Percentiles rank a stretch among this genome's conserved stretches.
Conservation (phyloP, 1,140 invertebrate species). For the Linepithema humile region DNA sequence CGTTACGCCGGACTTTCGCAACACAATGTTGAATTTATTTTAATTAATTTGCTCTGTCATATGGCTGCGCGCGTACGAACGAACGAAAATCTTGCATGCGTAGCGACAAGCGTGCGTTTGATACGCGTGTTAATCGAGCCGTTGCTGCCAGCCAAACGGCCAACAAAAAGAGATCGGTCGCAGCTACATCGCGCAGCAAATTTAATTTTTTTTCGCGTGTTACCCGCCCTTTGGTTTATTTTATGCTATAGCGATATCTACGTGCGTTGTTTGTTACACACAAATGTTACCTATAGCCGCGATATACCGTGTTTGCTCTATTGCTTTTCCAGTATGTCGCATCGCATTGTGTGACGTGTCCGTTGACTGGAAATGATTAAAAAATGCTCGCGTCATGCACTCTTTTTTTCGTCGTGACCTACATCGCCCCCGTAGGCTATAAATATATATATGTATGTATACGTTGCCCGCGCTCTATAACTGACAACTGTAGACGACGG, state of each 20-base stretch:
- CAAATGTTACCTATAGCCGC: slow-evolving; percentile 47
- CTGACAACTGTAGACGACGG: not conserved
- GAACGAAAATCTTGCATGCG: slow-evolving; percentile 29
- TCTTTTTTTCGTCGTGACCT: slow-evolving; percentile 6
- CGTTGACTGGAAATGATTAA: slow-evolving; percentile 47
- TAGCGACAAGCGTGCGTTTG: slow-evolving; percentile 36
- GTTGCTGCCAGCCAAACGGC: slow-evolving; percentile 24
- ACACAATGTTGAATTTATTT: slow-evolving; percentile 47
- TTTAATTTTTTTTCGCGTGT: slow-evolving; percentile 47
- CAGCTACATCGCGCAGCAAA: slow-evolving; percentile 48
- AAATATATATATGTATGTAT: not conserved
- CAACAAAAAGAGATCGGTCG: slow-evolving; percentile 41
- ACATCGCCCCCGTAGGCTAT: not conserved
- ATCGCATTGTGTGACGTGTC: slow-evolving; percentile 17
- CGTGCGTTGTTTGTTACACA: slow-evolving; percentile 50
- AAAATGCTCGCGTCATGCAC: slow-evolving; percentile 42
- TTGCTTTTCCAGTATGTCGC: slow-evolving; percentile 49
- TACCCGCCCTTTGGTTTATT: slow-evolving; percentile 46
- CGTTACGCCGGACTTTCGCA: slow-evolving; percentile 12
- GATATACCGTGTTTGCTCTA: slow-evolving; percentile 41
- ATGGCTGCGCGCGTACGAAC: not conserved
- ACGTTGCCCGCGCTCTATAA: not conserved
- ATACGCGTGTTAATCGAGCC: slow-evolving; percentile 51
- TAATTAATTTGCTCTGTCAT: slow-evolving; percentile 55
- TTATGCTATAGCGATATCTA: slow-evolving; percentile 41